Evolutionary conservation across 2,797 vertebrate genomes (phyloP), one percentile per base, ranked within the genome.

Genomic region (Ctenopoma kingsleyae): DNA sequence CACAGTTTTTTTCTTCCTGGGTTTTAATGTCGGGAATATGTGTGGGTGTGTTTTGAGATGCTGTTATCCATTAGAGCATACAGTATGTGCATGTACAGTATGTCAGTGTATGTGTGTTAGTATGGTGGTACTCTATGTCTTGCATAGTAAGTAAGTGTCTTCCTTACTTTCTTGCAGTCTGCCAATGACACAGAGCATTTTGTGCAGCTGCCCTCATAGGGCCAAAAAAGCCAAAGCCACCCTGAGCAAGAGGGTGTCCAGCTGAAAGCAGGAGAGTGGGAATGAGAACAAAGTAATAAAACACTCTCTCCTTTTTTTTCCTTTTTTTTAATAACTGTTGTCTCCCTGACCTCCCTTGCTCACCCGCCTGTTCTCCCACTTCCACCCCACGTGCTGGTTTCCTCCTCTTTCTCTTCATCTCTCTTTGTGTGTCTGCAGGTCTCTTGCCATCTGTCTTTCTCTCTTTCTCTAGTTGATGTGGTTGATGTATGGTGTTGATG

Each of bases 131-230:
- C 23, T 70, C 71, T 71, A 25, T 75, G 73, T 73, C 56, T 79
- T 81, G 55, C 73, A 22, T 20, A 47, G 44, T 47, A 47, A 47
- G 44, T 69, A 90, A 87, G 79, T 84, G 81, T 91, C 84, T 87
- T 70, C 82, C 80, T 89, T 89, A 73, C 85, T 91, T 74, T 91
- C 87, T 91, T 91, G 71, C 90, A 91, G 91, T 90, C 85, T 81
- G 82, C 85, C 85, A 86, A 72, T 90, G 86, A 85, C 78, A 89
- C 84, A 88, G 76, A 87, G 66, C 71, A 67, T 81, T 27, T 87
- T 83, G 83, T 86, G 83, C 89, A 87, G 81, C 84, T 86, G 84
- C 79, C 83, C 74, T 84, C 85, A 79, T 87, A 90, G 90, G 74
- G 78, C 64, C 84, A 68, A 71, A 76, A 83, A 76, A 76, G 36